phyloP scores from a whole-genome alignment of 2,797 vertebrate species.

The Stomatorhinus walkeri region DNA sequence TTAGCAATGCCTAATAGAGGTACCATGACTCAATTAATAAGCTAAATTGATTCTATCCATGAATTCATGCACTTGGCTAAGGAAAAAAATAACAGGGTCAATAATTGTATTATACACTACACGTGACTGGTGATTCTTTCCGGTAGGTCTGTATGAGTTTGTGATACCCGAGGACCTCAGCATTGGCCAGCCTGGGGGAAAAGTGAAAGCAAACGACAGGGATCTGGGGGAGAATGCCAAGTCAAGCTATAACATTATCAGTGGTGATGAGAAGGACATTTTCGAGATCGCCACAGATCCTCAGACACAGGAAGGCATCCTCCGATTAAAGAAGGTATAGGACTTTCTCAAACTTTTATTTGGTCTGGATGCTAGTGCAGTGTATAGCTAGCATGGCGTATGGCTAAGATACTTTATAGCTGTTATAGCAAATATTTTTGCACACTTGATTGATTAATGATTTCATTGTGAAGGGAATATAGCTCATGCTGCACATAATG shows the following conservation, averaged over 20 bases:
- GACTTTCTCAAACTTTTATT: not conserved
- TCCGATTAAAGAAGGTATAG: slow-evolving; percentile 82
- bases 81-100: not conserved
- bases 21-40: not conserved
- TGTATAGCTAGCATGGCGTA: not conserved
- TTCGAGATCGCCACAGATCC: slow-evolving; percentile 85
- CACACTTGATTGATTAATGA: not conserved
- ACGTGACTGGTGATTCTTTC: slow-evolving; percentile 29
- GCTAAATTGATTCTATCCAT: not conserved
- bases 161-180: slow-evolving; percentile 82
- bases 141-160: slow-evolving; percentile 88
- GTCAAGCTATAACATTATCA: slow-evolving; percentile 84
- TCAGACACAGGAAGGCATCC: slow-evolving; percentile 87
- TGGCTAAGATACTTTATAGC: not conserved
- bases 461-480: not conserved
- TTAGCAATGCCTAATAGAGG: not conserved
- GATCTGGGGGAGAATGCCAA: slow-evolving; percentile 90
- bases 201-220: slow-evolving; percentile 85
- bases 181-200: slow-evolving; percentile 78
- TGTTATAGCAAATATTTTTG: not conserved
- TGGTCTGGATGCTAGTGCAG: not conserved
- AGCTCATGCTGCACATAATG: not conserved
- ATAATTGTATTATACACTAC: not conserved
- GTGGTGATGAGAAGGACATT: slow-evolving; percentile 80
- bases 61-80: not conserved